phyloP scores from a whole-genome alignment of 2,113 vertebrate genomes.

The Synodontis membranacea region DNA sequence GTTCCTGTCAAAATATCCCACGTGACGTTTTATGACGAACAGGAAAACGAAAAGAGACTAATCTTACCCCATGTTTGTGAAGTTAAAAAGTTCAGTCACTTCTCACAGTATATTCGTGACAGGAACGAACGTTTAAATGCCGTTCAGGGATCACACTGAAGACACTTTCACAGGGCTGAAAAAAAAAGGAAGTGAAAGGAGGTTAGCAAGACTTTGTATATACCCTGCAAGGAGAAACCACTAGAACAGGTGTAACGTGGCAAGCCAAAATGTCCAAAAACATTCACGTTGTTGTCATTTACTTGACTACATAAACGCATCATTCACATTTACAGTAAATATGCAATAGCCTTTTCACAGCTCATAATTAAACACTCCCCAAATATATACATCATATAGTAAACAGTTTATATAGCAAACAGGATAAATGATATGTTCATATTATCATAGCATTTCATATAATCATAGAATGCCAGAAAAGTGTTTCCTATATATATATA shows the following conservation, averaged over 20 bases:
- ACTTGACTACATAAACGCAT: neutral
- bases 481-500: slow-evolving; percentile 1
- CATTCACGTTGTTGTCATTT: neutral
- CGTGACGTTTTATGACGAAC: neutral
- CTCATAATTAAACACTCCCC: neutral
- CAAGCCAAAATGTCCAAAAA: neutral
- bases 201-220: slow-evolving; percentile 12
- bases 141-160: slow-evolving; percentile 5
- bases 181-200: slow-evolving; percentile 44
- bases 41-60: neutral
- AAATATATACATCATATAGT: neutral
- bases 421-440: neutral
- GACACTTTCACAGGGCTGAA: slow-evolving; percentile 7
- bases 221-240: neutral
- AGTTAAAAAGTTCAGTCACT: slow-evolving; percentile 16
- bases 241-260: slow-evolving; percentile 30
- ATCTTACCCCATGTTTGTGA: slow-evolving; percentile 66
- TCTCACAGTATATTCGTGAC: slow-evolving; percentile 56
- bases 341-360: neutral
- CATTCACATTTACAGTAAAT: neutral
- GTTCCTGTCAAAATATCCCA: neutral
- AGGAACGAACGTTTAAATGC: neutral
- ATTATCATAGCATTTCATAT: neutral
- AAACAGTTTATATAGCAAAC: neutral
- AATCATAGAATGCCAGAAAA: slow-evolving; percentile 12